These are phyloP conservation scores for Tetragonula clypearis DNA, from an alignment of 1,140 invertebrate species.

Conservation along the genomic window DNA sequence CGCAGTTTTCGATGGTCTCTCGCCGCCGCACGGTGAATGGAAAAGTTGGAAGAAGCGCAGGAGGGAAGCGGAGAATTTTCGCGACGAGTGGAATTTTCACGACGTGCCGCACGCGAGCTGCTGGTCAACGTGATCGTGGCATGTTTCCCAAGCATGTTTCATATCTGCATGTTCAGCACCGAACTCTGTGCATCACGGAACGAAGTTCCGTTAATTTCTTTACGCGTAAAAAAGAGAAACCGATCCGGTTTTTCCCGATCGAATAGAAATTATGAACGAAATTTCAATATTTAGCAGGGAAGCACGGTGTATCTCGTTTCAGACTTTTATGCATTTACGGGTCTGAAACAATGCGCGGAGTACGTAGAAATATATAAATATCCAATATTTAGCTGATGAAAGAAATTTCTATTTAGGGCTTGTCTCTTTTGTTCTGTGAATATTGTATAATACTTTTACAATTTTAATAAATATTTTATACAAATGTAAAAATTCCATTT, in stretches of 20 bases:
- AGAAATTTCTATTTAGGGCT: too few relatives aligned
- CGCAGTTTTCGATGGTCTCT: constrained; percentile 42
- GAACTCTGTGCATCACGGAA: not conserved
- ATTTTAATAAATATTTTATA: too few relatives aligned
- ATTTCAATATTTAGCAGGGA: not conserved
- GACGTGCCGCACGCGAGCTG: not conserved
- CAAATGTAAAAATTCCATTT: too few relatives aligned
- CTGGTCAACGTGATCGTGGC: not conserved
- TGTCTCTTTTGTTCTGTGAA: too few relatives aligned
- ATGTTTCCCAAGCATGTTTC: constrained; percentile 4
- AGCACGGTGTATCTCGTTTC: too few relatives aligned
- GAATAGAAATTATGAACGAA: not conserved
- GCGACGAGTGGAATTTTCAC: constrained; percentile 11
- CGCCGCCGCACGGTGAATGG: not conserved
- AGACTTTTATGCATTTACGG: too few relatives aligned
- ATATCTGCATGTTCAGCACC: not conserved
- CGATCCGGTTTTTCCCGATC: not conserved
- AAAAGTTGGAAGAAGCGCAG: not conserved
- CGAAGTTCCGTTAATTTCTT: not conserved
- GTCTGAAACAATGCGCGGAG: too few relatives aligned
- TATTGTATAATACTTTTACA: too few relatives aligned
- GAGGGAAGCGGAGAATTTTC: constrained; percentile 26
- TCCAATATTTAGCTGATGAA: too few relatives aligned
- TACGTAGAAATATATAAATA: too few relatives aligned
- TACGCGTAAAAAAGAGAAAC: too few relatives aligned